Evolutionary conservation across 2,797 vertebrate species (phyloP).

Genomic region (Oreochromis grahami): DNA sequence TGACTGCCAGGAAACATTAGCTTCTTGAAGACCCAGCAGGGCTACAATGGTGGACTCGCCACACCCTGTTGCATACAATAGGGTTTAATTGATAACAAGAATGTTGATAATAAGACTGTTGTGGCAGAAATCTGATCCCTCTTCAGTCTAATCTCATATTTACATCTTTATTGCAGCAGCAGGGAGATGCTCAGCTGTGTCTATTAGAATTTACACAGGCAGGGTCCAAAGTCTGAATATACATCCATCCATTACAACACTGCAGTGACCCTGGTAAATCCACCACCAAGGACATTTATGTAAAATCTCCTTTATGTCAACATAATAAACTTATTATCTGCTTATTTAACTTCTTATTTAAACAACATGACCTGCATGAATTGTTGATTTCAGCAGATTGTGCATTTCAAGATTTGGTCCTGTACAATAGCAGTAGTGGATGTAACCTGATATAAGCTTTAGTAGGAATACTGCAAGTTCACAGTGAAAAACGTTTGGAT

Average conservation of each 20-base stretch:
- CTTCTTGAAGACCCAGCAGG: neutral
- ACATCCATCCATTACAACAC: slow-evolving; percentile 23
- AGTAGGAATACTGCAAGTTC: neutral
- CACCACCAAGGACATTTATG: neutral
- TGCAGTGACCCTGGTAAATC: neutral
- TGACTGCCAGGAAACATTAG: neutral
- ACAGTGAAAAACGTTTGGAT: neutral
- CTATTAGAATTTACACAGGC: neutral
- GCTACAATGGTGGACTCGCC: neutral
- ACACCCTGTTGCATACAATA: neutral
- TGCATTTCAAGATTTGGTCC: neutral
- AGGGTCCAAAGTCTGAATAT: slow-evolving; percentile 47
- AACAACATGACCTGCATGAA: neutral
- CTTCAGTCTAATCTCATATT: neutral
- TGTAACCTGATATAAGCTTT: neutral
- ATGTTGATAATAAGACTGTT: neutral
- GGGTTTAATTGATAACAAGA: neutral
- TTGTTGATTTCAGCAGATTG: neutral
- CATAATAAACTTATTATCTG: neutral
- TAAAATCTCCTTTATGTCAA: neutral
- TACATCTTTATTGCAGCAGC: slow-evolving; percentile 37
- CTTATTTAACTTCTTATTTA: neutral
- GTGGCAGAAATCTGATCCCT: neutral
- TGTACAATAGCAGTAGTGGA: neutral
- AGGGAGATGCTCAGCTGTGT: neutral